Percentiles rank a stretch among this genome's conserved stretches.
phyloP scores from a whole-genome alignment of 1,140 invertebrate species.

The Oryctes rhinoceros region DNA sequence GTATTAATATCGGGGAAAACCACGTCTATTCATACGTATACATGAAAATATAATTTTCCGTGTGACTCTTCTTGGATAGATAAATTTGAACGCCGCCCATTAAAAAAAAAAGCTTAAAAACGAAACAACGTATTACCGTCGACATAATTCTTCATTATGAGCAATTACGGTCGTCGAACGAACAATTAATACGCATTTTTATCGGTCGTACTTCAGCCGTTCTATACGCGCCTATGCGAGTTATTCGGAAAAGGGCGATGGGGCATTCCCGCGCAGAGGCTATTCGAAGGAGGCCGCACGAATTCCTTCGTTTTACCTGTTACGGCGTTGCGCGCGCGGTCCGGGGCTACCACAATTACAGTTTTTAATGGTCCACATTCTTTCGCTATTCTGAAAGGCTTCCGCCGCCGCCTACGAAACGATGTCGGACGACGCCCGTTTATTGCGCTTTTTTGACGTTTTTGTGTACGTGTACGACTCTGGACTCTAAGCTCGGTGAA shows the following conservation, averaged over 20 bases:
- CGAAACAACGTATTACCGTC: not conserved
- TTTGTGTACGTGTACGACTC: too few relatives aligned
- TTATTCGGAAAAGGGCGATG: conserved; percentile 10
- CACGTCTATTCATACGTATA: too few relatives aligned
- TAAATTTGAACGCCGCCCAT: too few relatives aligned
- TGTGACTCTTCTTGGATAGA: too few relatives aligned
- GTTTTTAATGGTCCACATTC: conserved; percentile 13
- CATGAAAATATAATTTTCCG: too few relatives aligned
- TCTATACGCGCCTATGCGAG: conserved; percentile 2
- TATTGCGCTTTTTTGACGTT: not conserved
- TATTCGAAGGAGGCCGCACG: not conserved
- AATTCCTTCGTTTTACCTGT: not conserved
- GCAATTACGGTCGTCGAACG: not conserved
- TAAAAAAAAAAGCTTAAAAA: too few relatives aligned
- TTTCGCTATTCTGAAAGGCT: not conserved
- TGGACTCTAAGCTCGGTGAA: too few relatives aligned
- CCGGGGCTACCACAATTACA: not conserved
- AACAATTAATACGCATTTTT: conserved; percentile 10
- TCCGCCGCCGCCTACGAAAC: not conserved
- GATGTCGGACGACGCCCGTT: not conserved
- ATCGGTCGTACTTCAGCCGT: not conserved
- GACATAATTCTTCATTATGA: conserved; percentile 7
- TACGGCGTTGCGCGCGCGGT: not conserved
- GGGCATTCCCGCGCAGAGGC: not conserved
- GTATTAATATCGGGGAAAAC: too few relatives aligned